Evolutionary conservation across 2,888 invertebrate genomes (phyloP).

Genomic region (Eristalis pertinax): DNA sequence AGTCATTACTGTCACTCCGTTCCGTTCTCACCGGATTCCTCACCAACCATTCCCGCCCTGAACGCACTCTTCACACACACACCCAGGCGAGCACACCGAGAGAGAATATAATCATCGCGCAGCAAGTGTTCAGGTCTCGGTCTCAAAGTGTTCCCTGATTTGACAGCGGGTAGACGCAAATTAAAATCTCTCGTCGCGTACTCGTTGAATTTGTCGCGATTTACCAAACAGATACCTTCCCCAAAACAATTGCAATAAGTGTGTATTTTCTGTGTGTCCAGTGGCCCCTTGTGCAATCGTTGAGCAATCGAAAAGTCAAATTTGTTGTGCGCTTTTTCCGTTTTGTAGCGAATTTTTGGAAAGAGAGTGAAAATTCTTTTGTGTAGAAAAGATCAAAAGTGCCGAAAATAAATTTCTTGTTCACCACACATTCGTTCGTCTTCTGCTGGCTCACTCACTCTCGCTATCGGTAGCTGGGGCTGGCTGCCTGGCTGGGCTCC

Average conservation of each 20-base stretch:
- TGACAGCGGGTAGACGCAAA: slow-evolving; percentile 66
- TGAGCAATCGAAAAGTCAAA: background rate
- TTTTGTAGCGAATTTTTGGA: background rate
- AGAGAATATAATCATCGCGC: slow-evolving; percentile 19
- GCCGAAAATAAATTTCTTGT: slow-evolving; percentile 60
- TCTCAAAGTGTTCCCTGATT: slow-evolving; percentile 65
- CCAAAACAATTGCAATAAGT: slow-evolving; percentile 16
- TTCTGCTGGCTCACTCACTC: slow-evolving; percentile 1
- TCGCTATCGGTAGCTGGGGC: background rate
- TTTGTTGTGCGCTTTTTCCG: background rate
- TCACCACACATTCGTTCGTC: slow-evolving; percentile 18
- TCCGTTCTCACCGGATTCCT: slow-evolving; percentile 9
- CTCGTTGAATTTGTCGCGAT: slow-evolving; percentile 35
- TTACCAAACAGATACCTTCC: slow-evolving; percentile 20
- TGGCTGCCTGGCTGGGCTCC: background rate
- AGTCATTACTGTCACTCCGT: background rate
- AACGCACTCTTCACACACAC: slow-evolving; percentile 3
- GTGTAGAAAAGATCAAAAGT: slow-evolving; percentile 64
- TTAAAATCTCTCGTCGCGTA: slow-evolving; percentile 48
- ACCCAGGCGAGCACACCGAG: background rate
- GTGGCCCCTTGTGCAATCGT: slow-evolving; percentile 12
- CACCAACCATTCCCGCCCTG: slow-evolving; percentile 31
- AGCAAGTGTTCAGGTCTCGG: slow-evolving; percentile 12
- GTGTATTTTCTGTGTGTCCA: background rate
- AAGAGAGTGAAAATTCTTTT: slow-evolving; percentile 38